Base-by-base conservation (phyloP, 2,888 invertebrate species). In the Cephonodes hylas region DNA sequence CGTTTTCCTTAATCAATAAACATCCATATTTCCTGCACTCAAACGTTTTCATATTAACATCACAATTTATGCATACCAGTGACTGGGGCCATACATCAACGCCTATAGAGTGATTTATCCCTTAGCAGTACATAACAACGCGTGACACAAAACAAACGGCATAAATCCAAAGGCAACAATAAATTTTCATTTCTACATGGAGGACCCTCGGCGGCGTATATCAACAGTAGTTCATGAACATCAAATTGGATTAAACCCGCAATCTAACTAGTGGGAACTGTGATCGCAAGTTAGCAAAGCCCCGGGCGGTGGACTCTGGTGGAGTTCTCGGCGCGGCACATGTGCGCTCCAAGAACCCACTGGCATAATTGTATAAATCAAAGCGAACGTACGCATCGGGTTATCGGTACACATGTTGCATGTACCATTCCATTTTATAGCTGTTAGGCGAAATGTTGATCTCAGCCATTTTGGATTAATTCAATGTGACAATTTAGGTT, bases 211-310 rank as follows among this genome's bases (percentile, higher is more conserved):
- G 20, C n/a, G 46, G 56, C 18, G 44, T 44, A 42, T 74, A 77
- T 77, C 77, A 80, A 78, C 76, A 76, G 71, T 67, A 77, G 79
- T 78, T 76, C 75, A 76, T 70, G 75, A 80, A 80, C 81, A 75
- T 75, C 75, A 74, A 79, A 81, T 80, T 77, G 76, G 77, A 81
- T 82, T 80, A 79, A 76, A 76, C 69, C 79, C 80, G 73, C 77
- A 80, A 80, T 77, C 76, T 77, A 80, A 81, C 79, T 77, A 79
- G 75, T 73, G 73, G 66, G 69, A 77, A 76, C 71, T 75, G 71
- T 70, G 77, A 76, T 77, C 76, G 70, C 77, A 76, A 81, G 81
- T 80, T 80, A 73, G 68, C 70, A 68, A 63, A 70, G 67, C 64
- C 69, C 64, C 66, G 65, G 69, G 66, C 66, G 27, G 38, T 63